Evolutionary conservation across 2,797 vertebrate species (phyloP), one percentile per base, ranked within the genome.

Genomic region (Sebastiscus albofasciatus): DNA sequence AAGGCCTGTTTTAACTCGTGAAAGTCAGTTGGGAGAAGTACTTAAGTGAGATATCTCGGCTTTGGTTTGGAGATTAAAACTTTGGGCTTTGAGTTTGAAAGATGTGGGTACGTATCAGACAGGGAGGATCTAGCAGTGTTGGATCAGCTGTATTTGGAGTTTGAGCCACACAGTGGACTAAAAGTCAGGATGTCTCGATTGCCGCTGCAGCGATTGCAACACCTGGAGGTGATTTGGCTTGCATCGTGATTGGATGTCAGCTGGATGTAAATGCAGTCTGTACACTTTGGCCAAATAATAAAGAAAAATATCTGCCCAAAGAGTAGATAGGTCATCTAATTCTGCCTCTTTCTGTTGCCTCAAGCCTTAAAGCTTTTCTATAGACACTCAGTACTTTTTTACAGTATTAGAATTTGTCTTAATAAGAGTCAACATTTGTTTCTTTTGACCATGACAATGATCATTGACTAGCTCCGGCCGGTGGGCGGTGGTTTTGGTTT

Each of bases 271-370:
- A 70, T 27, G 26, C 66, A 22, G 6, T n/a, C 46, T 49, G 46
- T n/a, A 49, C 46, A 54, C 29, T 34, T 24, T 56, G 27, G 9
- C 8, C 10, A 12, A 16, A 64, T 24, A 24, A 5, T 29, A 13
- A 42, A 71, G 24, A 20, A 13, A 29, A 14, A 71, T n/a, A 8
- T 49, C 26, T 29, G 16, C 26, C 24, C 9, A 29, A 66, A 46
- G 42, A 11, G 39, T 11, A 27, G 9, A 29, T 67, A 12, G 9
- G 10, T 67, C 18, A 20, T 67, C 10, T 31, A 67, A 67, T 67
- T 13, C 5, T 0, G 0, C 27, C 4, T 39, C 34, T 36, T 2
- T 39, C n/a, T 64, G n/a, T 0, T 36, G 33, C 36, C 31, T 22
- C 22, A 54, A 52, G 49, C 49, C 42, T 49, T 49, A 20, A 49